These are phyloP conservation scores for Heteromyza rotundicornis DNA, from an alignment of 2,888 invertebrate species.

Conservation along the genomic window DNA sequence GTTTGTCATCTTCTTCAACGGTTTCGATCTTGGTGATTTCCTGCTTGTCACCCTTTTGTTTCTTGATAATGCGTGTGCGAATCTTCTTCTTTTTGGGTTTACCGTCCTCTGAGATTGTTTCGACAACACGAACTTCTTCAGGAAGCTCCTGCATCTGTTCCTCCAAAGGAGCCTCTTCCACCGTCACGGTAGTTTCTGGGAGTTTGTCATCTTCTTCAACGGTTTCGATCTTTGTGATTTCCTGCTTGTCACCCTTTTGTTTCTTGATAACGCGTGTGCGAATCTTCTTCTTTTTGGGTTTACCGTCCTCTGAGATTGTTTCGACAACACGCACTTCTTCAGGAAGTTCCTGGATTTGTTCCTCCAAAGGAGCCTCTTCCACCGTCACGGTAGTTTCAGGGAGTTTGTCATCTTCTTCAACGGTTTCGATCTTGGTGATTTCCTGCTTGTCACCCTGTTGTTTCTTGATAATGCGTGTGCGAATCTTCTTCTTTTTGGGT, in stretches of 20 bases:
- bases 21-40: conserved; percentile 56
- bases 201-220: conserved; percentile 41
- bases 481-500: conserved; percentile 53
- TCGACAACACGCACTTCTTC: conserved; percentile 54
- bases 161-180: conserved; percentile 37
- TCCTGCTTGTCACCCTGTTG: conserved; percentile 49
- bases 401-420: conserved; percentile 44
- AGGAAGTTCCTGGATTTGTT: conserved; percentile 49
- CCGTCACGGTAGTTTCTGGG: conserved; percentile 37
- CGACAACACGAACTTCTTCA: conserved; percentile 53
- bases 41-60: conserved; percentile 34
- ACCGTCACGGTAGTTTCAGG: conserved; percentile 52
- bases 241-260: conserved; percentile 46
- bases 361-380: conserved; percentile 29
- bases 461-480: conserved; percentile 49
- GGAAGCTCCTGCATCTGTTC: conserved; percentile 43
- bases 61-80: conserved; percentile 36
- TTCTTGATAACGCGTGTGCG: conserved; percentile 57
- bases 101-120: conserved; percentile 43
- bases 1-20: conserved; percentile 47
- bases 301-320: conserved; percentile 45
- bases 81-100: conserved; percentile 39
- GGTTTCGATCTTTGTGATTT: conserved; percentile 59
- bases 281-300: conserved; percentile 45
- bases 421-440: conserved; percentile 48